Evolutionary conservation across 2,113 vertebrate genomes (phyloP).

Genomic region (Petrocephalus zakoni): DNA sequence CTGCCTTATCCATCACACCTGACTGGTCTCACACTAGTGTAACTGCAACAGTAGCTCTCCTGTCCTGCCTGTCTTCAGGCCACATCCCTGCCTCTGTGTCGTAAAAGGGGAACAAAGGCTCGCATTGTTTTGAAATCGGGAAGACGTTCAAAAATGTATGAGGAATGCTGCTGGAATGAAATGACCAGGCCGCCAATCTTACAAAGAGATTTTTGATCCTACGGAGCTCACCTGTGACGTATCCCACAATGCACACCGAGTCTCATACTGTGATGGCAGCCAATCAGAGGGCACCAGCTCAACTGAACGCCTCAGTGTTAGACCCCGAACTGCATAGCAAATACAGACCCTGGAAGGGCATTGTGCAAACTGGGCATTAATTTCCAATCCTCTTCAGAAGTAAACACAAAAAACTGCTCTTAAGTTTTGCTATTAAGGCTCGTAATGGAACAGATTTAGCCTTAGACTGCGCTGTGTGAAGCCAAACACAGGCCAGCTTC

Average conservation of each 20-base stretch:
- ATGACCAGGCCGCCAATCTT: background rate
- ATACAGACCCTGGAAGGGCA: background rate
- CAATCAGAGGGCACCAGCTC: background rate
- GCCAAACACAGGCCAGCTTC: too few species aligned
- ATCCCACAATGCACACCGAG: background rate
- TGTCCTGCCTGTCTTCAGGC: background rate
- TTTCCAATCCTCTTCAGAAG: background rate
- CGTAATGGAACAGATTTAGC: conserved; percentile 17
- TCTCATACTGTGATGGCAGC: background rate
- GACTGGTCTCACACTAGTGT: background rate
- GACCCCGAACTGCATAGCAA: background rate
- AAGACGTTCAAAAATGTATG: background rate
- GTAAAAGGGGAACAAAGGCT: background rate
- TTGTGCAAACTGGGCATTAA: background rate
- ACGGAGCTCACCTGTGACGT: background rate
- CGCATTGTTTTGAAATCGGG: background rate
- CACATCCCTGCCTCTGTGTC: background rate
- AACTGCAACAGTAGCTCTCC: background rate
- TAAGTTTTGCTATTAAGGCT: background rate
- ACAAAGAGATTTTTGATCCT: background rate
- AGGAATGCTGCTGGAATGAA: background rate
- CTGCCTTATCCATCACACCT: background rate
- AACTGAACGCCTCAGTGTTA: background rate
- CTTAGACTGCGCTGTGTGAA: background rate
- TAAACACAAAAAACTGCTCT: background rate